These are phyloP conservation scores for Mayetiola destructor DNA, from an alignment of 2,888 invertebrate genomes.

Conservation along the genomic window DNA sequence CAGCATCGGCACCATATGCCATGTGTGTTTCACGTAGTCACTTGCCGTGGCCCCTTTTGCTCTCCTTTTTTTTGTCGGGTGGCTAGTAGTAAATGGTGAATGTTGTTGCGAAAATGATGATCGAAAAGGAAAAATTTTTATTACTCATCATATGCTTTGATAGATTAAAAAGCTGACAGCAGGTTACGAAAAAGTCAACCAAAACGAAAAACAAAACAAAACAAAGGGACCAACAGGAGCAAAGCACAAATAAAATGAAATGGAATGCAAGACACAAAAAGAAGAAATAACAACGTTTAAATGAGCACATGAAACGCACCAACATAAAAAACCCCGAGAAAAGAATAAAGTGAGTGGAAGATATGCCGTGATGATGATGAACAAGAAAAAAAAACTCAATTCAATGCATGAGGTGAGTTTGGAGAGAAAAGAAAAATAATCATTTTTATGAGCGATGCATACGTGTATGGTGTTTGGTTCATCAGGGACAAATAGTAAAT, in stretches of 20 bases:
- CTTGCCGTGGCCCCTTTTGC: too few species aligned
- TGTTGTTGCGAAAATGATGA: constrained; percentile 2
- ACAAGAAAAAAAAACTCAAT: background rate
- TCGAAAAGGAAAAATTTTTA: constrained; percentile 12
- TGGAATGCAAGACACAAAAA: too few species aligned
- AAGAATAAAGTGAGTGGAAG: background rate
- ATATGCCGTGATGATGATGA: background rate
- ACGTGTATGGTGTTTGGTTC: constrained; percentile 14
- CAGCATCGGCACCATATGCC: too few species aligned
- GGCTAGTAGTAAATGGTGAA: too few species aligned
- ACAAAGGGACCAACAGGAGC: too few species aligned
- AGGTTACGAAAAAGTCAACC: constrained; percentile 5
- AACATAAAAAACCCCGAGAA: too few species aligned
- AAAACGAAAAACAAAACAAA: background rate
- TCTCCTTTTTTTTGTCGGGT: too few species aligned
- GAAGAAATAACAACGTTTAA: background rate
- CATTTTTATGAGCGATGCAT: constrained; percentile 15
- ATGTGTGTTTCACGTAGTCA: background rate
- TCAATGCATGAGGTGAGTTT: background rate
- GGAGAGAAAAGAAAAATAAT: constrained; percentile 14
- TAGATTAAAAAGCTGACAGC: constrained; percentile 14
- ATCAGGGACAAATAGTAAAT: constrained; percentile 7
- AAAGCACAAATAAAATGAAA: too few species aligned
- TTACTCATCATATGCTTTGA: constrained; percentile 13
- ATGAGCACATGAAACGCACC: too few species aligned